These are phyloP conservation scores for Pseudoatta argentina DNA, from an alignment of 1,140 invertebrate genomes.

Conservation along the genomic window DNA sequence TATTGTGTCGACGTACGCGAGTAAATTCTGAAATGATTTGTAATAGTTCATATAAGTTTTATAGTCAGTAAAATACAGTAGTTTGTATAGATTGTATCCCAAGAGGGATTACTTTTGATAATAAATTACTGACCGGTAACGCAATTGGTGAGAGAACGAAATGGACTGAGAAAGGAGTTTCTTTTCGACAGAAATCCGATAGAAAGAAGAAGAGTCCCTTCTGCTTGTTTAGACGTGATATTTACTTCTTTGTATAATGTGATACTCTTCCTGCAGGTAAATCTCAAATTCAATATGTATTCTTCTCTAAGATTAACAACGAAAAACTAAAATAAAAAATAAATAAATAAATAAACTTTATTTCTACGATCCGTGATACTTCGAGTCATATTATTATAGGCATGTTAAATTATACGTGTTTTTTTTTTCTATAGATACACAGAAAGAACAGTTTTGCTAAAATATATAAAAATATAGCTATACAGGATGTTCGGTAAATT, in stretches of 20 bases:
- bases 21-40: constrained; percentile 15
- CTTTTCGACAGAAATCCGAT: constrained; percentile 14
- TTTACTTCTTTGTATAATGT: background rate
- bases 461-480: too few species aligned
- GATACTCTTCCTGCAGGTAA: background rate
- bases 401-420: background rate
- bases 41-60: background rate
- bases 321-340: background rate
- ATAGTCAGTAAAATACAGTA: background rate
- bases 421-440: background rate
- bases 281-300: background rate
- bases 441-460: too few species aligned
- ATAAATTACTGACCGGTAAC: constrained; percentile 31
- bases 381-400: background rate
- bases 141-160: constrained; percentile 60
- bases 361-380: background rate
- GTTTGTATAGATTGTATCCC: background rate
- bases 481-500: too few species aligned
- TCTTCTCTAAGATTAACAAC: background rate
- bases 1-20: background rate
- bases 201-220: constrained; percentile 12
- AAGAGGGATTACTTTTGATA: background rate
- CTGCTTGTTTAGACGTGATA: constrained; percentile 35
- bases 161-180: constrained; percentile 63
- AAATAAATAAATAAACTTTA: background rate